Conservation (phyloP, 2,113 vertebrate species). For the Rhinogobius similis region DNA sequence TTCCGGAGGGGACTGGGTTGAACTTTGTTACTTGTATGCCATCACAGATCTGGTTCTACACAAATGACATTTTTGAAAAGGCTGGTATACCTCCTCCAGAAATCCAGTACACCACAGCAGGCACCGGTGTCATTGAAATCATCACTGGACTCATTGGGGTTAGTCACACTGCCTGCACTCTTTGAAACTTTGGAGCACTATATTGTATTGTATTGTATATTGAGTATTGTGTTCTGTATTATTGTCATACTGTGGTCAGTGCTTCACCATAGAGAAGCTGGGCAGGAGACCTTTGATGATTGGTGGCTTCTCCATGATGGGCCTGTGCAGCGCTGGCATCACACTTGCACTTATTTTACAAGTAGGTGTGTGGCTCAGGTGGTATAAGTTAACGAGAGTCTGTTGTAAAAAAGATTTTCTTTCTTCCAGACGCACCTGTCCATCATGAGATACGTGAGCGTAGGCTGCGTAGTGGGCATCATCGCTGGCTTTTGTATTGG, state of each 20-base stretch:
- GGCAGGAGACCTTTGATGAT: conserved; percentile 87
- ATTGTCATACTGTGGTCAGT: conserved; percentile 65
- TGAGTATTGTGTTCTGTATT: background rate
- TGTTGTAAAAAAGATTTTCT: background rate
- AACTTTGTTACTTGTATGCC: background rate
- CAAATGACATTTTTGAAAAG: conserved; percentile 88
- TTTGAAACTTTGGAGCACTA: background rate
- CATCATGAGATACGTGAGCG: conserved; percentile 84
- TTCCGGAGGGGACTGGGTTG: background rate
- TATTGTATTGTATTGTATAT: background rate
- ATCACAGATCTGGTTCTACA: conserved; percentile 92
- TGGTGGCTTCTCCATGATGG: conserved; percentile 85
- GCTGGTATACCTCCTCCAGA: conserved; percentile 80
- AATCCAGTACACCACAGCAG: conserved; percentile 87
- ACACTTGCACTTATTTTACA: conserved; percentile 84
- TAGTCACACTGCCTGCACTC: background rate
- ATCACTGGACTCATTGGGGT: conserved; percentile 86
- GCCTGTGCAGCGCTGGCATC: conserved; percentile 85
- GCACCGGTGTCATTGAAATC: conserved; percentile 85
- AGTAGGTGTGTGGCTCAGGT: conserved; percentile 61
- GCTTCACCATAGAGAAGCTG: conserved; percentile 87
- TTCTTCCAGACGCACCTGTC: conserved; percentile 71
- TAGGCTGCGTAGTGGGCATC: conserved; percentile 87
- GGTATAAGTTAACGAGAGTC: background rate
- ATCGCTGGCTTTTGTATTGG: conserved; percentile 91